Evolutionary conservation across 2,797 vertebrate genomes (phyloP).

Genomic region (Coracias cyanogaster): DNA sequence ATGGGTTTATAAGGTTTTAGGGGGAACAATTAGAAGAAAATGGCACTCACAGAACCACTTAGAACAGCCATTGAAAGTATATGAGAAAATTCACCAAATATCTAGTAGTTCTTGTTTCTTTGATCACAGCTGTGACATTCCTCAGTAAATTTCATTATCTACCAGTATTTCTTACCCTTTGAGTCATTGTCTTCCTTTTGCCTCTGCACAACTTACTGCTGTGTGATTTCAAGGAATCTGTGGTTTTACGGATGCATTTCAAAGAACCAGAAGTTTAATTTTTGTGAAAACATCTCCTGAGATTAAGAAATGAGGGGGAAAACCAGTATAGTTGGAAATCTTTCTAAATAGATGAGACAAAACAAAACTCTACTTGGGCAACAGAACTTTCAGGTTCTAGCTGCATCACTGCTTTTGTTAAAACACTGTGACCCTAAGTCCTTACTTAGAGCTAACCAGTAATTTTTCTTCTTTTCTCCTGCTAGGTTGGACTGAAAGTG

Average conservation of each 20-base stretch:
- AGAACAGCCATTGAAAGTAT: not conserved
- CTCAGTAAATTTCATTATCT: not conserved
- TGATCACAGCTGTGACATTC: not conserved
- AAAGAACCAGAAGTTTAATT: not conserved
- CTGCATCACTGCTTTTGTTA: not conserved
- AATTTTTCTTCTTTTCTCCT: not conserved
- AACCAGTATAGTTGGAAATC: not conserved
- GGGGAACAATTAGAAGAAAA: not conserved
- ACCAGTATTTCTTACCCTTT: not conserved
- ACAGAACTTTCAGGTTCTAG: not conserved
- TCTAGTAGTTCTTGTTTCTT: not conserved
- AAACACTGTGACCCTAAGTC: not conserved
- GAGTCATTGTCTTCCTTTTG: not conserved
- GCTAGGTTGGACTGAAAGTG: conserved; percentile 65
- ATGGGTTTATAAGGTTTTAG: not conserved
- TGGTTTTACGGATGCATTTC: not conserved
- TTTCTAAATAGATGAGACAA: not conserved
- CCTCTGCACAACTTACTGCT: not conserved
- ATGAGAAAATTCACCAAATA: not conserved
- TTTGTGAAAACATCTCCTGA: not conserved
- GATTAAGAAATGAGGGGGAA: not conserved
- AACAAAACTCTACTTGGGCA: not conserved
- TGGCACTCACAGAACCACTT: not conserved
- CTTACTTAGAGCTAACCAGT: not conserved
- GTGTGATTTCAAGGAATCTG: not conserved